Evolutionary conservation across 2,797 vertebrate genomes (phyloP), one percentile per base, ranked within the genome.

Genomic region (Coranthus polyacanthus): DNA sequence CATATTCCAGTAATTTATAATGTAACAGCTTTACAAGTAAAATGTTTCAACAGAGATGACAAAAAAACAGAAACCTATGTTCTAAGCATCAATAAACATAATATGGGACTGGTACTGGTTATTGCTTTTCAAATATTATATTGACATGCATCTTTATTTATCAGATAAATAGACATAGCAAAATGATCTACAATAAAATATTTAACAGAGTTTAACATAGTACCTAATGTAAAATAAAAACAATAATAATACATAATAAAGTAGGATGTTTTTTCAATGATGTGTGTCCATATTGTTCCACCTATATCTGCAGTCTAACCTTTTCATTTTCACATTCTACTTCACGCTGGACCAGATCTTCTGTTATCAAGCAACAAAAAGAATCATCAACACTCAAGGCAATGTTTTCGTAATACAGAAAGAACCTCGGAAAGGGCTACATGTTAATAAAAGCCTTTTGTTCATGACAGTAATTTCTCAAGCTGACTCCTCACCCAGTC

Each of bases 381-480:
- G 15, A 69, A 57, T 56, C 56, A 72, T 72, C 72, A 53, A 68
- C 68, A 61, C 71, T 84, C 74, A 77, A 68, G 58, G 51, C 44
- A 18, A 65, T 66, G 51, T 83, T 71, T 79, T 74, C 46, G 79
- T 59, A 72, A 83, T 37, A 13, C 34, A 83, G 64, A 75, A 68
- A 66, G 36, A 74, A 68, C 60, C 70, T 78, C 18, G 3, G 79
- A 56, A 37, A 78, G 54, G 67, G 57, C 72, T 72, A 66, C 46
- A 45, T 78, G 72, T 79, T 84, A 69, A 87, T 89, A 86, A 90
- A 89, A 88, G 43, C 61, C 59, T 70, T 90, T 87, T 89, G 85
- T 90, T 84, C 81, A 67, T 78, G 79, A 68, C 84, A 82, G 86
- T 84, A 69, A 85, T 88, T 91, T 85, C 81, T 90, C 70, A 67